Conservation (phyloP, 2,113 vertebrate species). For the Hippoglossus stenolepis region DNA sequence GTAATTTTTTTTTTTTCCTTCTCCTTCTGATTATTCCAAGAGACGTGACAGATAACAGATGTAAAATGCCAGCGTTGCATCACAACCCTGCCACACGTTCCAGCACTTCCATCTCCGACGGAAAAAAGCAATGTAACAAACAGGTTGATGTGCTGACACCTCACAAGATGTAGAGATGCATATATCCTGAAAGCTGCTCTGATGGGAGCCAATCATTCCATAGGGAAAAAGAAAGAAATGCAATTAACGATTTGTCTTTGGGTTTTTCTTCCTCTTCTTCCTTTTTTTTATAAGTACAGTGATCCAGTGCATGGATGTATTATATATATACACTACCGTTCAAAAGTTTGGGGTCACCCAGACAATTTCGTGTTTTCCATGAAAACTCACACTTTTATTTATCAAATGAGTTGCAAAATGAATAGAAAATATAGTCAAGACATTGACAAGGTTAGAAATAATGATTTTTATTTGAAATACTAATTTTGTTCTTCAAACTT, state of each 20-base stretch:
- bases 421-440: no score
- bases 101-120: neutral
- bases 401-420: no score
- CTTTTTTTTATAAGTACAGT: neutral
- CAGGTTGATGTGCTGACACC: constrained; percentile 8
- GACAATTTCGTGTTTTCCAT: no score
- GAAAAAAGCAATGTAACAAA: constrained; percentile 4
- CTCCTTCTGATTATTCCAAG: constrained; percentile 32
- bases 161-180: constrained; percentile 15
- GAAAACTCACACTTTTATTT: no score
- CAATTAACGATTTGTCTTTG: neutral
- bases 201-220: no score
- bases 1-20: neutral
- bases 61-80: constrained; percentile 34
- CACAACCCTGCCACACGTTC: constrained; percentile 2
- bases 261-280: neutral
- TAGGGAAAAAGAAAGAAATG: neutral
- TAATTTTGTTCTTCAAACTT: no score
- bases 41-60: constrained; percentile 47
- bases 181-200: neutral
- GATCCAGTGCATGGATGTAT: neutral
- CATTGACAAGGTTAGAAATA: no score
- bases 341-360: no score
- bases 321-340: neutral
- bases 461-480: no score